Base-by-base conservation (phyloP, 2,797 vertebrate genomes). In the Denticeps clupeoides region DNA sequence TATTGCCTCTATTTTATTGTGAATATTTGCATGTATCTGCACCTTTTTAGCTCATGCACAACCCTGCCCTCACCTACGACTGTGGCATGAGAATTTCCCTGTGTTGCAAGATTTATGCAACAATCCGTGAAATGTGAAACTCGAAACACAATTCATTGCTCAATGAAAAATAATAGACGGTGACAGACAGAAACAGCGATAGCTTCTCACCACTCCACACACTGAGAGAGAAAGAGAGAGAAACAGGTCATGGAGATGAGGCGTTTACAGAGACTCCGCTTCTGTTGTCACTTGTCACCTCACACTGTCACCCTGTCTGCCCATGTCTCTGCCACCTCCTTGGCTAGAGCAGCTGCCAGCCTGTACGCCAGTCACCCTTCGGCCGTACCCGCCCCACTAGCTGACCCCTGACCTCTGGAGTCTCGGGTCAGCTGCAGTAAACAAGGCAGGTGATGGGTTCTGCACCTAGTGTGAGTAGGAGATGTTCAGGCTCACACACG, bases 241-340 rank as follows among this genome's bases (percentile, higher is more conserved):
- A 49, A 28, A 56, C 56, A 56, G 44, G n/a, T n/a, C n/a, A n/a
- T n/a, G n/a, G n/a, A n/a, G n/a, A n/a, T n/a, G n/a, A n/a, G n/a
- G n/a, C n/a, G n/a, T n/a, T n/a, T n/a, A n/a, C n/a, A n/a, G n/a
- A n/a, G n/a, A n/a, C 37, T 16, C 16, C 33, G 33, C 16, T 10
- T 37, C 9, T 8, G 33, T 33, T 16, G 33, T 37, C 33, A 37
- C 16, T 33, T 37, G 33, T 79, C 79, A 74, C 74, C 74, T 71
- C 66, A 70, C 71, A 73, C 73, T 72, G 75, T 74, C 78, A 75
- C 76, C 76, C 70, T 73, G 72, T 75, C 75, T 68, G 74, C 71
- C 58, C 19, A 2, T 4, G 59, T 73, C 70, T 47, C 62, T 69
- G 70, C 71, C 73, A 75, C 67, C 71, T 49, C 55, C 63, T 75